Percentiles rank a stretch among this genome's conserved stretches.
phyloP scores from a whole-genome alignment of 2,113 vertebrate genomes.

The Chunga burmeisteri region DNA sequence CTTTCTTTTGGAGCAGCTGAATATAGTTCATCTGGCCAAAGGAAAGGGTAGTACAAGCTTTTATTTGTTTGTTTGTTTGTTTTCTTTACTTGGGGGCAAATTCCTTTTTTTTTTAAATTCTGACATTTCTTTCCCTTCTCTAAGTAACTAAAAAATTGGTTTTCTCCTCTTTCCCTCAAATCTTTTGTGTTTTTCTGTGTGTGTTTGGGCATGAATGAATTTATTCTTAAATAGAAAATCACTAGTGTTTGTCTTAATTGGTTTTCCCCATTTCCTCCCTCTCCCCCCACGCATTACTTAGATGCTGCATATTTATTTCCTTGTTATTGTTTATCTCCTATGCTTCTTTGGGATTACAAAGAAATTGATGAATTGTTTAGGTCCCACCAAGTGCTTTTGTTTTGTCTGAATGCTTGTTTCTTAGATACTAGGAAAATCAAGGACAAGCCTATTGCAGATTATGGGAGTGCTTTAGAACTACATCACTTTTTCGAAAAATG shows the following conservation, averaged over 20 bases:
- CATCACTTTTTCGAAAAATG: not conserved
- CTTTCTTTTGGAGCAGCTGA: not conserved
- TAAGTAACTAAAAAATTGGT: not conserved
- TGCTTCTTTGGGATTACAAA: not conserved
- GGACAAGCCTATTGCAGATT: not conserved
- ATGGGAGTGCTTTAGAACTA: not conserved
- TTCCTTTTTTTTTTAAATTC: not conserved
- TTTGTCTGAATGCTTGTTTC: not conserved
- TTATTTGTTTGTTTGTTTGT: not conserved
- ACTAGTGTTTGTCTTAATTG: not conserved
- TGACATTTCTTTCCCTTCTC: not conserved
- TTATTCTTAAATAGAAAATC: not conserved
- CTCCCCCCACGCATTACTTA: rapidly evolving
- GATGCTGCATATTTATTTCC: not conserved
- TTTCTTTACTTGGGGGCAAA: not conserved
- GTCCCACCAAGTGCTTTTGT: not conserved
- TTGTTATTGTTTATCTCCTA: not conserved
- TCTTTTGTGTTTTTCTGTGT: not conserved
- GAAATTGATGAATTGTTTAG: not conserved
- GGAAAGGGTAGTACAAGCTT: not conserved
- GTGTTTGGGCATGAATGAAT: not conserved
- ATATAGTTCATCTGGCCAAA: not conserved
- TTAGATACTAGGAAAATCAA: not conserved
- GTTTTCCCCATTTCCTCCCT: not conserved
- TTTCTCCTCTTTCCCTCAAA: not conserved